A percentile compares a stretch with the other conserved stretches of the same genome.
Evolutionary conservation across 2,113 vertebrate genomes (phyloP).

Genomic region (Diglossa brunneiventris): DNA sequence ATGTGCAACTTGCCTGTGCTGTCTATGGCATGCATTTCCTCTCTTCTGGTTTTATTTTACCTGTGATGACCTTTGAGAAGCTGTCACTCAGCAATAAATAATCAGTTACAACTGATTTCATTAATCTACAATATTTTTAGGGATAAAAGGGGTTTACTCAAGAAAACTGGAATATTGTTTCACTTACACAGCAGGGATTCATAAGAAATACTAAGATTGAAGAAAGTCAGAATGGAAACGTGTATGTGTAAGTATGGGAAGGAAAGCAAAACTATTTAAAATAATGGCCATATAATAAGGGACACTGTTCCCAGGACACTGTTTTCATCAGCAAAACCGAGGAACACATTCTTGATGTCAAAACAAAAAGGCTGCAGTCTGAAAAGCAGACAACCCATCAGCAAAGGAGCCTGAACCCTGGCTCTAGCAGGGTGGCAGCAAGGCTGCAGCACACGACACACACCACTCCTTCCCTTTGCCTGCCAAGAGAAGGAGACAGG

Average conservation of each 20-base stretch:
- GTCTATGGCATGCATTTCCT: not conserved
- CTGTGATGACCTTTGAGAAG: not conserved
- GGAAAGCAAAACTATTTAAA: not conserved
- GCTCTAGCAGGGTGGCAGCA: not conserved
- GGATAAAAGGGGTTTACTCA: not conserved
- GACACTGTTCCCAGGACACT: not conserved
- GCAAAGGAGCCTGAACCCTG: not conserved
- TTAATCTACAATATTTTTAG: not conserved
- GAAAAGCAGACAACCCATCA: not conserved
- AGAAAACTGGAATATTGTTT: not conserved
- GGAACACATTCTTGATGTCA: not conserved
- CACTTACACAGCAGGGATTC: not conserved
- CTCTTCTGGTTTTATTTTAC: not conserved
- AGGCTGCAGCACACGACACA: fast-evolving
- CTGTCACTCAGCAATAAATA: not conserved
- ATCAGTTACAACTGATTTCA: not conserved
- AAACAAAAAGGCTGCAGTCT: not conserved
- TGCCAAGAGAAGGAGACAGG: not conserved
- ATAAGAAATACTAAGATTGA: not conserved
- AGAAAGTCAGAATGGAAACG: not conserved
- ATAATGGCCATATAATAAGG: not conserved
- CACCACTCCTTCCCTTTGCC: not conserved
- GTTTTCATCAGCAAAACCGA: not conserved
- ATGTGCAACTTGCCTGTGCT: not conserved
- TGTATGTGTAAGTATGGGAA: not conserved